Base-by-base conservation (phyloP, 1,140 invertebrate genomes). In the Trichogramma pretiosum region DNA sequence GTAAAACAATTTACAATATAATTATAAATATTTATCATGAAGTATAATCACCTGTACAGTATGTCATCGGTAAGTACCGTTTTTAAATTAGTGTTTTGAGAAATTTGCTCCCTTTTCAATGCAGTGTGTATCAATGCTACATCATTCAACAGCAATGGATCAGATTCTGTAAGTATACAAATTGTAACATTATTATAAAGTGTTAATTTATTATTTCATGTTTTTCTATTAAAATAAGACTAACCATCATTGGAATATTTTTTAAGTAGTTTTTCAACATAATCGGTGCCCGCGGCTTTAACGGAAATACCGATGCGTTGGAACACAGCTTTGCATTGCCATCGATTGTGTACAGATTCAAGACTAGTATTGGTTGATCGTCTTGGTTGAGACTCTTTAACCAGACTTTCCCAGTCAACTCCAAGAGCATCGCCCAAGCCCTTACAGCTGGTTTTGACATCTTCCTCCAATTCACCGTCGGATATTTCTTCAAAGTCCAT, bases 331-430 rank as follows among this genome's bases (percentile, higher is more conserved):
- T 79, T 78, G 4, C 83, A 81, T 53, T 83, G 77, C 87, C 87
- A 90, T n/a, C 82, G 76, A 40, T 82, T 74, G 48, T 86, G 79
- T 3, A 80, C 81, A 1, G 77, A 76, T 26, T 68, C 59, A 26
- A 71, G 67, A 52, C 62, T 66, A 51, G 60, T 63, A 53, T 73
- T 56, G 3, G 63, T 56, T 38, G 49, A 30, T 46, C 65, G 57
- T 7, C 77, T 75, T 5, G 79, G 74, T 23, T 78, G 78, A 10
- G 82, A 83, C 66, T 89, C 86, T 1, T 82, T 83, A 1, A 90
- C 83, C 10, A 93, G 69, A 65, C 87, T 88, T 22, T 89, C 84
- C 89, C 89, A 93, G 66, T 93, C 89, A 1, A 93, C 89, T n/a
- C 89, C 87, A 10, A 93, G 64, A 14, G 87, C 87, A 70, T 92